Percentiles rank a stretch among this genome's conserved stretches.
phyloP scores from a whole-genome alignment of 2,888 invertebrate genomes.

The Halictus ligatus region DNA sequence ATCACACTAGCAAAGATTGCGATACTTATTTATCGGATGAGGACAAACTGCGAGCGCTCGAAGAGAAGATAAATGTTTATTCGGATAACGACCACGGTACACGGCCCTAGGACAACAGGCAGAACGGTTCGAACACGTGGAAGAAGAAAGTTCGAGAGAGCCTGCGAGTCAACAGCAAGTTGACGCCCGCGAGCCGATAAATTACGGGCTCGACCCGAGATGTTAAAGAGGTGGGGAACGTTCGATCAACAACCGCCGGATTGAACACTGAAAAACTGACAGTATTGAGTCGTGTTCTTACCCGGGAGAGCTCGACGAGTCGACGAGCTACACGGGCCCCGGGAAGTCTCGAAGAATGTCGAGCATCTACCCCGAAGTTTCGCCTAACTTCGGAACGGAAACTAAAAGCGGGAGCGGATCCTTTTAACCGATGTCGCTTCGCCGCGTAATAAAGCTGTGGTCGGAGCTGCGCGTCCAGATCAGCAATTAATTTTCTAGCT shows the following conservation, averaged over 20 bases:
- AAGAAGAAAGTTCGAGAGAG: slow-evolving; percentile 31
- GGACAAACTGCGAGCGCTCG: slow-evolving; percentile 46
- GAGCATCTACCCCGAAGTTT: slow-evolving; percentile 15
- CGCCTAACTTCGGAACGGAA: not conserved
- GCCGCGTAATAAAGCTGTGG: not conserved
- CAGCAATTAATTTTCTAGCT: slow-evolving; percentile 18
- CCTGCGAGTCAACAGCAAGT: slow-evolving; percentile 39
- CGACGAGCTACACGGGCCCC: not conserved
- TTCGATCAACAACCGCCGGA: not conserved
- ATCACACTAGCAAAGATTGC: slow-evolving; percentile 13
- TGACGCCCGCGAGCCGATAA: slow-evolving; percentile 35
- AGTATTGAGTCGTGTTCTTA: slow-evolving; percentile 4
- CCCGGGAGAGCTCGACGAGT: not conserved
- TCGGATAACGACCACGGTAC: slow-evolving; percentile 46
- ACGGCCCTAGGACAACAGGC: slow-evolving; percentile 17
- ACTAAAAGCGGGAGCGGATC: not conserved
- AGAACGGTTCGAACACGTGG: not conserved
- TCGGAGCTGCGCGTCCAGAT: not conserved
- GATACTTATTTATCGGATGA: slow-evolving; percentile 17
- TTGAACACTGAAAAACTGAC: slow-evolving; percentile 11
- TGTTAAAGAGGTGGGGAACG: slow-evolving; percentile 22
- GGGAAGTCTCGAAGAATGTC: slow-evolving; percentile 12
- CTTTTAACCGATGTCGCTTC: not conserved
- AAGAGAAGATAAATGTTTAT: slow-evolving; percentile 64
- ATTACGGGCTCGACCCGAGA: slow-evolving; percentile 37